Conservation (phyloP, 1,140 invertebrate species). For the Triops cancriformis region DNA sequence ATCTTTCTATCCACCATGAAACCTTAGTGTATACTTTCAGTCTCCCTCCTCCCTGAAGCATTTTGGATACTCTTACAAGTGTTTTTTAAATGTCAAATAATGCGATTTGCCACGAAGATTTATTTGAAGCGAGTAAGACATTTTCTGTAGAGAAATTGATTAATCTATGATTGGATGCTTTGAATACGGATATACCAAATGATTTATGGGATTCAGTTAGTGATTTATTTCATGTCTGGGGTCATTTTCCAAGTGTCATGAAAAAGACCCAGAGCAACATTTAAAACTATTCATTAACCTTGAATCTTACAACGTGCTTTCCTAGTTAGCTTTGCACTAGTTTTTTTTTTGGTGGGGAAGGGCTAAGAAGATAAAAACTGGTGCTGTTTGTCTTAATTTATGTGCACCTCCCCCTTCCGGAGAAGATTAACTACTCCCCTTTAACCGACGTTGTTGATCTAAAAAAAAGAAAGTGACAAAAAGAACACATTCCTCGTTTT, state of each 20-base stretch:
- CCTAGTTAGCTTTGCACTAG: constrained; percentile 7
- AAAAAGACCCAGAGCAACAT: background rate
- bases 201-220: too few relatives aligned
- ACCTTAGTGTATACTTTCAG: background rate
- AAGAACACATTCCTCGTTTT: background rate
- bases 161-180: background rate
- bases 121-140: background rate
- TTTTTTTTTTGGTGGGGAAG: background rate
- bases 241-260: too few relatives aligned
- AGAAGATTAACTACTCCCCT: background rate
- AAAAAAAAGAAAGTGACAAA: background rate
- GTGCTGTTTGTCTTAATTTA: background rate
- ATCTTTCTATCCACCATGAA: background rate
- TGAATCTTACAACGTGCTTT: constrained; percentile 12
- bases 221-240: too few relatives aligned
- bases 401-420: background rate
- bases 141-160: background rate
- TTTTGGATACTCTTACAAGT: background rate
- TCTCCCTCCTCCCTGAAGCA: background rate
- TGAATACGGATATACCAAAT: background rate
- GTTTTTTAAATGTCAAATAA: background rate
- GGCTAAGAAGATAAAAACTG: background rate
- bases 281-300: background rate
- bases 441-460: background rate
- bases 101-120: background rate